Conservation (phyloP, 2,113 vertebrate genomes). For the Eptatretus burgeri region DNA sequence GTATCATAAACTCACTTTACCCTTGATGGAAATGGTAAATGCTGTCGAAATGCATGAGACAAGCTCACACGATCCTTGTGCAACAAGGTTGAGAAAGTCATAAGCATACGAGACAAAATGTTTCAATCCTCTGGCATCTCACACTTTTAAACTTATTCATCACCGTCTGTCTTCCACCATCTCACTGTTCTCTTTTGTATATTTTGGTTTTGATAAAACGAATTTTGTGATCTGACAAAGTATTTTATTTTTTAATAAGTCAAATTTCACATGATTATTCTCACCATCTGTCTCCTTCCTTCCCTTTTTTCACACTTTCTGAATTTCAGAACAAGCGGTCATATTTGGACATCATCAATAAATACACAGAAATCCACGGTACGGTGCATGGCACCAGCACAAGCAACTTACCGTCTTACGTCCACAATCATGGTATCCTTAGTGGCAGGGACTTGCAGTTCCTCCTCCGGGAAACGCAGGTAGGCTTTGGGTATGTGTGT, state of each 20-base stretch:
- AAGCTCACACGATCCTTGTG: too few species aligned
- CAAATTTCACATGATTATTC: neutral
- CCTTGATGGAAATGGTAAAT: too few species aligned
- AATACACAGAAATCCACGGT: slow-evolving; percentile 73
- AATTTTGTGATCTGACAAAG: too few species aligned
- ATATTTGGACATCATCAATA: slow-evolving; percentile 73
- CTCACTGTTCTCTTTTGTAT: too few species aligned
- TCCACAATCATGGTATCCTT: slow-evolving; percentile 86
- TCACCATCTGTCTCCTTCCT: neutral
- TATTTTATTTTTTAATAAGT: neutral
- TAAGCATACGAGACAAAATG: too few species aligned
- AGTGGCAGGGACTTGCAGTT: slow-evolving; percentile 83
- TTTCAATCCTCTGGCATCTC: too few species aligned
- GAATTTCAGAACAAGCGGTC: slow-evolving; percentile 50
- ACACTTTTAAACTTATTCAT: too few species aligned
- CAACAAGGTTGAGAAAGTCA: too few species aligned
- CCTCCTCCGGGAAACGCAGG: slow-evolving; percentile 64
- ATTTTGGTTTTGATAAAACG: too few species aligned
- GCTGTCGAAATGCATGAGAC: too few species aligned
- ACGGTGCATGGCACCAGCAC: slow-evolving; percentile 75
- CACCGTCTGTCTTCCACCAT: too few species aligned
- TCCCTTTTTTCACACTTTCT: slow-evolving; percentile 5
- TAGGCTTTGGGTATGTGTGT: slow-evolving; percentile 11
- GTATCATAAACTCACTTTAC: too few species aligned
- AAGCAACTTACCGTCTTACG: slow-evolving; percentile 54